These are phyloP conservation scores for Atractosteus spatula DNA, from an alignment of 2,113 vertebrate genomes.

Conservation along the genomic window DNA sequence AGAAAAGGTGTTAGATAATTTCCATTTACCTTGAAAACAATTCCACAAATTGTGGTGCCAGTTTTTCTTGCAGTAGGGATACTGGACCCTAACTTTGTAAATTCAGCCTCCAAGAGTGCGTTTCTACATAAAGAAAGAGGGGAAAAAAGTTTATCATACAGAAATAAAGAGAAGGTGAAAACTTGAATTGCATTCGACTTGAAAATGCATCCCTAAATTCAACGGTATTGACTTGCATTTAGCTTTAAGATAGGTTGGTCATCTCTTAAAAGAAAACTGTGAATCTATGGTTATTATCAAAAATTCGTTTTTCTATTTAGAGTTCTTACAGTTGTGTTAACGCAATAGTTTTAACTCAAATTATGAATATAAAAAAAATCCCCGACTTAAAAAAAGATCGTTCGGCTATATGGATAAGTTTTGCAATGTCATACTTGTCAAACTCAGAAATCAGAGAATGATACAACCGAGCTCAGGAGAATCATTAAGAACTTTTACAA, in stretches of 20 bases:
- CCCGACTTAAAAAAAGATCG: too few species aligned
- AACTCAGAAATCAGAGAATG: too few species aligned
- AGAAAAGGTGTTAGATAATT: neutral
- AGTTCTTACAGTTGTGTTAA: too few species aligned
- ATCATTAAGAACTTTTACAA: too few species aligned
- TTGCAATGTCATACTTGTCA: too few species aligned
- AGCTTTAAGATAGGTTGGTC: neutral
- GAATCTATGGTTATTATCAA: too few species aligned
- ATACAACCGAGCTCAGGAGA: too few species aligned
- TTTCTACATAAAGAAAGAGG: constrained; percentile 67
- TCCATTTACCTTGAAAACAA: constrained; percentile 83
- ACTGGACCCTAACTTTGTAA: constrained; percentile 66
- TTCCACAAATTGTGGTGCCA: constrained; percentile 90
- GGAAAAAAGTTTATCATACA: neutral
- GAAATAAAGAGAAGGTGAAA: neutral
- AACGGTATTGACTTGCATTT: neutral
- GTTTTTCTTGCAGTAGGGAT: constrained; percentile 84
- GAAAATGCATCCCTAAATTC: neutral
- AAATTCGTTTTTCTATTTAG: too few species aligned
- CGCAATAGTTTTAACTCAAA: too few species aligned
- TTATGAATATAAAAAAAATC: too few species aligned
- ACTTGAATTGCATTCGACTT: neutral
- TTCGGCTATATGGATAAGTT: too few species aligned
- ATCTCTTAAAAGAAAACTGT: neutral
- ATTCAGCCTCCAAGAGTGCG: constrained; percentile 72